Conservation (phyloP, 1,140 invertebrate genomes). For the Magallana angulata region DNA sequence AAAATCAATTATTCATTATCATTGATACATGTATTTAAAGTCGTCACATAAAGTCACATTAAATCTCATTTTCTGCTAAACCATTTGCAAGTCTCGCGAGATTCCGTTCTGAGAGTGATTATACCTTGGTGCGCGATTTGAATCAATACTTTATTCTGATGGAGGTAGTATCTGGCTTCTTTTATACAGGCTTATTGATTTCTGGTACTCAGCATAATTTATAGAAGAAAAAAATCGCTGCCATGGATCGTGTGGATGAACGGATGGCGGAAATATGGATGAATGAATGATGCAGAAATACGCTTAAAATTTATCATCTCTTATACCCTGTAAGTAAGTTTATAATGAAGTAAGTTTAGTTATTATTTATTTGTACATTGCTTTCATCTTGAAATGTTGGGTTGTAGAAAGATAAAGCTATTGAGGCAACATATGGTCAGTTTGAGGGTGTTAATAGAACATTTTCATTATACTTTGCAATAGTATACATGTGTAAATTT, state of each 20-base stretch:
- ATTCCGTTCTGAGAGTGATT: neutral
- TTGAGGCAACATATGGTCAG: neutral
- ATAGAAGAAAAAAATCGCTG: neutral
- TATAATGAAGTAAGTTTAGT: neutral
- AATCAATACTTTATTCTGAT: conserved; percentile 1
- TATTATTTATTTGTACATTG: neutral
- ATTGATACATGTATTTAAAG: too few species aligned
- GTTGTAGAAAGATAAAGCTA: neutral
- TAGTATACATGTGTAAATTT: neutral
- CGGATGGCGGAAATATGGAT: neutral
- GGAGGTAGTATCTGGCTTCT: neutral
- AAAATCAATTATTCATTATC: too few species aligned
- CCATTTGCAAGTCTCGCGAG: neutral
- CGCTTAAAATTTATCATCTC: neutral
- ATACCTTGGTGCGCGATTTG: neutral
- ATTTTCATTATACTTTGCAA: neutral
- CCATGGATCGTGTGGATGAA: neutral
- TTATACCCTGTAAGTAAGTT: neutral
- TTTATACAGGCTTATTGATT: conserved; percentile 12
- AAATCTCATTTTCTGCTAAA: neutral
- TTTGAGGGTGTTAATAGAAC: neutral
- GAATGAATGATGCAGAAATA: too few species aligned
- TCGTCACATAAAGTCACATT: too few species aligned
- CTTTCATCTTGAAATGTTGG: neutral
- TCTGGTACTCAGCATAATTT: conserved; percentile 19